Percentiles rank a stretch among this genome's conserved stretches.
phyloP scores from a whole-genome alignment of 2,888 invertebrate species.

The Pristionchus maxplancki region DNA sequence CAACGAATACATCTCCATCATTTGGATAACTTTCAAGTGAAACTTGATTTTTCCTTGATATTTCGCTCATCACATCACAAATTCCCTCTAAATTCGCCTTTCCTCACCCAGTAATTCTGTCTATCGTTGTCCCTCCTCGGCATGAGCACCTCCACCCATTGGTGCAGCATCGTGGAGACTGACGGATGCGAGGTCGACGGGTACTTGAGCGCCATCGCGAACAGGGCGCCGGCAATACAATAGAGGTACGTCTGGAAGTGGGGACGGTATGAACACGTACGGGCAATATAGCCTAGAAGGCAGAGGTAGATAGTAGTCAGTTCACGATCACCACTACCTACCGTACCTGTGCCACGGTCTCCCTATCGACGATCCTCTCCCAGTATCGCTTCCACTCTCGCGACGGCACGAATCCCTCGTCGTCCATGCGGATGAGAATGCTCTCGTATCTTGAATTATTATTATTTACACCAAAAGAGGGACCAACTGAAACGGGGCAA shows the following conservation, averaged over 20 bases:
- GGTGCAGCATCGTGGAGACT: neutral
- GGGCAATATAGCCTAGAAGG: neutral
- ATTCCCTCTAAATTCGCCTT: no score
- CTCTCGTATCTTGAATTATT: slow-evolving; percentile 51
- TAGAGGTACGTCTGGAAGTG: slow-evolving; percentile 88
- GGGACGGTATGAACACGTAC: neutral
- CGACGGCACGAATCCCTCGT: slow-evolving; percentile 46
- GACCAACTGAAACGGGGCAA: neutral
- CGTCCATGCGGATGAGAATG: slow-evolving; percentile 56
- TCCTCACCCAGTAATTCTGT: slow-evolving; percentile 4
- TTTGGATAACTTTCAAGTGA: no score
- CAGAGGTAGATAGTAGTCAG: neutral
- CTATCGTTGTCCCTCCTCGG: slow-evolving; percentile 14
- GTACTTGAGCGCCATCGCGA: slow-evolving; percentile 92
- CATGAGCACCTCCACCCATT: slow-evolving; percentile 29
- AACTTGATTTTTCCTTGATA: neutral
- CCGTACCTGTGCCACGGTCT: slow-evolving; percentile 64
- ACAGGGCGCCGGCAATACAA: slow-evolving; percentile 93
- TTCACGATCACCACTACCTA: neutral
- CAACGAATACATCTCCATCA: no score
- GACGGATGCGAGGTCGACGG: slow-evolving; percentile 87
- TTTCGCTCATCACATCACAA: no score
- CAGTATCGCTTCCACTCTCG: slow-evolving; percentile 62
- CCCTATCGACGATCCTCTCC: slow-evolving; percentile 62
- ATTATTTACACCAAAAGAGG: neutral